Evolutionary conservation across 1,140 invertebrate genomes (phyloP).

Genomic region (silkworm (Bombyx mori)): ASM3026992v2 NC_085119.1:1811501-1812000

Average conservation of each 20-base stretch:
- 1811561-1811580: conserved; percentile 68
- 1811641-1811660: conserved; percentile 64
- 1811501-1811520: conserved; percentile 73
- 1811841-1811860: too few species aligned
- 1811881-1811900: too few species aligned
- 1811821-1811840: too few species aligned
- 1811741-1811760: too few species aligned
- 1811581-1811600: conserved; percentile 66
- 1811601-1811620: conserved; percentile 62
- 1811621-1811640: conserved; percentile 65
- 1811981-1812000: conserved; percentile 71
- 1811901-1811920: background rate
- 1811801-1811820: too few species aligned
- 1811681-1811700: conserved; percentile 9
- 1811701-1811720: too few species aligned
- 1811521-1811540: conserved; percentile 81
- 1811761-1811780: too few species aligned
- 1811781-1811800: too few species aligned
- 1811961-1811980: conserved; percentile 71
- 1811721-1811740: too few species aligned
- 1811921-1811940: background rate
- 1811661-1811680: conserved; percentile 70
- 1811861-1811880: too few species aligned
- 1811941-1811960: background rate
- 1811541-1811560: conserved; percentile 81